A percentile compares a stretch with the other conserved stretches of the same genome.
These are phyloP conservation scores for Leptinotarsa defecta DNA, from an alignment of 1,140 invertebrate species.

Conservation along the genomic window DNA sequence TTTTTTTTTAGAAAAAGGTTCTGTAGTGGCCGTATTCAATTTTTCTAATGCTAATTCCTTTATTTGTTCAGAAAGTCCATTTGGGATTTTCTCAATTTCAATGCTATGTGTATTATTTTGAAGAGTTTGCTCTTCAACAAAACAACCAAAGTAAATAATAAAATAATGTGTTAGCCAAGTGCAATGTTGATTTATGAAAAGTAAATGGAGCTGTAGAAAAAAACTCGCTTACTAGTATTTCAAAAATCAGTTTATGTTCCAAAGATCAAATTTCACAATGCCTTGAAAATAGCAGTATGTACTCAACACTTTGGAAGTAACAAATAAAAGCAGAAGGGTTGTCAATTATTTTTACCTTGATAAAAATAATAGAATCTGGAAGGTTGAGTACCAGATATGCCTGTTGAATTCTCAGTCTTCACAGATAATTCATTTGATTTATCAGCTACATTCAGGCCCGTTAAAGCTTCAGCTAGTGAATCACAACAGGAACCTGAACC, in stretches of 20 bases:
- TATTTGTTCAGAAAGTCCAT: too few relatives aligned
- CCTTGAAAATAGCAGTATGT: slow-evolving; percentile 12
- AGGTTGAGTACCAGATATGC: slow-evolving; percentile 12
- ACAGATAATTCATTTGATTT: neutral
- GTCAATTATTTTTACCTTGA: slow-evolving; percentile 67
- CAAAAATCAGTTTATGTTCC: slow-evolving; percentile 38
- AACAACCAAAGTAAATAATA: too few relatives aligned
- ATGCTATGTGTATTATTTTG: too few relatives aligned
- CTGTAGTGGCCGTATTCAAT: too few relatives aligned
- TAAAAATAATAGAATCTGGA: slow-evolving; percentile 72
- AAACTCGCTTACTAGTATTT: neutral
- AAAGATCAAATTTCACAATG: slow-evolving; percentile 48
- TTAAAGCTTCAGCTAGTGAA: neutral
- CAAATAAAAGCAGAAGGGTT: slow-evolving; percentile 2
- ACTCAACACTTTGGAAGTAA: slow-evolving; percentile 49
- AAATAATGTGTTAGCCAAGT: too few relatives aligned
- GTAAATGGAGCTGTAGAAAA: neutral
- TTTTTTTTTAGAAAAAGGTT: too few relatives aligned
- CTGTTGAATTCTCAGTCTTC: neutral
- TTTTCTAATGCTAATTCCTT: too few relatives aligned
- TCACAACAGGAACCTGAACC: neutral
- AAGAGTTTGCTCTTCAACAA: too few relatives aligned
- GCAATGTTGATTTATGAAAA: neutral
- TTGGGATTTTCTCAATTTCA: too few relatives aligned
- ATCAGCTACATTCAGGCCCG: neutral